phyloP scores from a whole-genome alignment of 1,140 invertebrate species.

The Oreohelix idahoensis region DNA sequence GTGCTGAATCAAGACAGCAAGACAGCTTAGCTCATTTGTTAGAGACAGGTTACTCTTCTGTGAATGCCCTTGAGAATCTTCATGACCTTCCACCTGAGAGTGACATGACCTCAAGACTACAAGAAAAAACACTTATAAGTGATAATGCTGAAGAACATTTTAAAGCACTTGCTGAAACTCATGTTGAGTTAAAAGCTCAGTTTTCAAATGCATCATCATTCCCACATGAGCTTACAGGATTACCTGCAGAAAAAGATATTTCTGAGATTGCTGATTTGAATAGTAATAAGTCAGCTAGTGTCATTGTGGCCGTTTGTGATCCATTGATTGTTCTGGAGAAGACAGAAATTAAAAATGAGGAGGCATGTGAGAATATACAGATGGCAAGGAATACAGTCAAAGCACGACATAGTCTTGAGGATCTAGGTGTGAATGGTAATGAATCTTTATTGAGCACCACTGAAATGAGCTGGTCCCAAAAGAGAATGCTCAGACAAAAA shows the following conservation, averaged over 20 bases:
- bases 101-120: neutral
- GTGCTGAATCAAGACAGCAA: neutral
- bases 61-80: neutral
- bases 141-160: neutral
- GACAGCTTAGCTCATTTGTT: neutral
- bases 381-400: neutral
- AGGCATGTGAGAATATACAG: neutral
- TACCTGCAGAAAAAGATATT: neutral
- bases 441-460: neutral
- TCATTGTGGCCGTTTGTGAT: neutral
- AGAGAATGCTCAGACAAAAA: slow-evolving; percentile 44
- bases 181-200: neutral
- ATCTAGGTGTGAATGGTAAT: neutral
- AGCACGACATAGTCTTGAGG: slow-evolving; percentile 1
- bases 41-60: neutral
- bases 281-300: neutral
- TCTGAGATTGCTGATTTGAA: neutral
- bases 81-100: neutral
- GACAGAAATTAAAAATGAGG: neutral
- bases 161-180: neutral
- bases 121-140: neutral
- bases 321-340: neutral
- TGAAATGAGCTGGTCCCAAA: slow-evolving; percentile 7
- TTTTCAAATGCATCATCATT: neutral
- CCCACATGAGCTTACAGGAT: neutral